Percentiles rank a stretch among this genome's conserved stretches.
These are phyloP conservation scores for Pachydiplax longipennis DNA, from an alignment of 2,888 invertebrate species.

Conservation along the genomic window DNA sequence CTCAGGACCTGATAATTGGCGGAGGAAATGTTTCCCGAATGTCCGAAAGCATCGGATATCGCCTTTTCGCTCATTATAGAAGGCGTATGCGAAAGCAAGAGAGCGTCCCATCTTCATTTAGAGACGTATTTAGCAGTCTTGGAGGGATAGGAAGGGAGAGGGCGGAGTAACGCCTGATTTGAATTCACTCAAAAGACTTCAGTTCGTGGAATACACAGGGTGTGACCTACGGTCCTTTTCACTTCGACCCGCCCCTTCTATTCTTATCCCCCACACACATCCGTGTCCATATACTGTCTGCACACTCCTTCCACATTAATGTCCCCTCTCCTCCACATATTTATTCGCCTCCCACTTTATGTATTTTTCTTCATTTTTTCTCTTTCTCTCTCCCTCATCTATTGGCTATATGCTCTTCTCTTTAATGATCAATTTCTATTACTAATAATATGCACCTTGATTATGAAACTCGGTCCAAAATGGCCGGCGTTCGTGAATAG, in stretches of 20 bases:
- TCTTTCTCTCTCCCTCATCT: neutral
- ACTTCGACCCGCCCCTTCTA: neutral
- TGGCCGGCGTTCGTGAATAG: no score
- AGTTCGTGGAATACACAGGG: neutral
- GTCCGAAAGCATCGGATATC: neutral
- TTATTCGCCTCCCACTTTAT: neutral
- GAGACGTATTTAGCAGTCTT: neutral
- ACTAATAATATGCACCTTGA: no score
- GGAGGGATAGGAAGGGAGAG: neutral
- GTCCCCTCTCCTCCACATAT: neutral
- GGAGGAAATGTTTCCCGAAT: neutral
- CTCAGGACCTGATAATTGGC: neutral
- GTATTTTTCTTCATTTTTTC: neutral
- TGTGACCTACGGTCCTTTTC: neutral
- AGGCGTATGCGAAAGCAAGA: neutral
- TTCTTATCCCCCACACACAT: neutral
- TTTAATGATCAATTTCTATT: no score
- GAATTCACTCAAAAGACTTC: neutral
- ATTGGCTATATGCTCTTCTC: neutral
- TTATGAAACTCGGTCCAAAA: no score
- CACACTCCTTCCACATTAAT: neutral
- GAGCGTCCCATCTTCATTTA: neutral
- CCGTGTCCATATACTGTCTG: neutral
- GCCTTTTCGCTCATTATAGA: neutral
- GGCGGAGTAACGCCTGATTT: neutral